phyloP scores from a whole-genome alignment of 1,140 invertebrate species.

The Ceratina australensis region DNA sequence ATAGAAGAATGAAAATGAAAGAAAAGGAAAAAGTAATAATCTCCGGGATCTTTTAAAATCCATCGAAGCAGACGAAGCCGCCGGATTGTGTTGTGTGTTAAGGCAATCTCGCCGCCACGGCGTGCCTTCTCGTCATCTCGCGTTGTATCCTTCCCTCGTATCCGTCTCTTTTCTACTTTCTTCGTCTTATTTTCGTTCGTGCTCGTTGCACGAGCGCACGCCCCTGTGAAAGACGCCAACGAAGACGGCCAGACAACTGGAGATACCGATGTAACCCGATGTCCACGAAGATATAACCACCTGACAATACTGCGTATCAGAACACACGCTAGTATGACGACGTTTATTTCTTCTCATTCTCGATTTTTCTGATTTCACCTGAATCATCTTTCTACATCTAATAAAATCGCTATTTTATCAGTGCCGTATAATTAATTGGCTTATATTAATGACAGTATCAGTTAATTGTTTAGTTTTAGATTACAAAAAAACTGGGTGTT shows the following conservation, averaged over 20 bases:
- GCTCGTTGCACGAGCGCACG: constrained; percentile 15
- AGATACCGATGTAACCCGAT: constrained; percentile 16
- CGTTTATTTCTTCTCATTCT: constrained; percentile 7
- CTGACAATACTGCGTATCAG: constrained; percentile 30
- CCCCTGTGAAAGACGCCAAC: constrained; percentile 44
- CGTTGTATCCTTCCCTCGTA: constrained; percentile 12
- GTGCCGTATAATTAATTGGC: no score
- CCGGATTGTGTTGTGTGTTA: constrained; percentile 77
- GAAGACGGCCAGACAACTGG: constrained; percentile 4
- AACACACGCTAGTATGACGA: constrained; percentile 3
- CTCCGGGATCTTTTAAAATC: constrained; percentile 80
- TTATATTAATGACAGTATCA: no score
- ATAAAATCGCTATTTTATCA: neutral
- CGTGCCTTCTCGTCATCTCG: constrained; percentile 25
- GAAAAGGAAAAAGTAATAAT: constrained; percentile 79
- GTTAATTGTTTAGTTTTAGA: no score
- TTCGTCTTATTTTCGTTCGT: constrained; percentile 22
- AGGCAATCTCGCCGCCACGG: constrained; percentile 53
- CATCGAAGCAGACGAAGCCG: constrained; percentile 78
- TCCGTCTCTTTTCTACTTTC: constrained; percentile 39
- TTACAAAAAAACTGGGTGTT: no score
- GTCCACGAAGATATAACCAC: constrained; percentile 3
- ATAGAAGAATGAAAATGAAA: constrained; percentile 77
- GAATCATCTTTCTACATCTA: neutral
- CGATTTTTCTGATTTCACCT: neutral